Evolutionary conservation across 2,797 vertebrate species (phyloP).

Genomic region (Mormyrops attenuatus): DNA sequence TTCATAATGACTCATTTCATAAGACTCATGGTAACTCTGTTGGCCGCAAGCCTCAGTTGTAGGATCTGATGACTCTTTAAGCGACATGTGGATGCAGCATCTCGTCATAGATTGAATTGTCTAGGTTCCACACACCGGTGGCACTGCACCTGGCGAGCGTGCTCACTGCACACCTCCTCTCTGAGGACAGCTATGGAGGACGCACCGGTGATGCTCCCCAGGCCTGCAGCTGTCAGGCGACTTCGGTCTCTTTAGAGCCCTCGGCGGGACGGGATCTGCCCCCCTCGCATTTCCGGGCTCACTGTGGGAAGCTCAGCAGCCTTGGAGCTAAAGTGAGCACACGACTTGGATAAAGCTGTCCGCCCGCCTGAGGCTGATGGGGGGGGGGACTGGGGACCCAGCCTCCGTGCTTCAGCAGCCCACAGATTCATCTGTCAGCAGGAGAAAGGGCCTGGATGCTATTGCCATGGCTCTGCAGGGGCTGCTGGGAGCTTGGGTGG

Average conservation of each 20-base stretch:
- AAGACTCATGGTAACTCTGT: background rate
- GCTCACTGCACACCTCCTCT: background rate
- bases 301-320: background rate
- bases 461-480: constrained; percentile 68
- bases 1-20: background rate
- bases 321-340: background rate
- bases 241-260: background rate
- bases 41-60: constrained; percentile 26
- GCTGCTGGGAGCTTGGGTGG: constrained; percentile 39
- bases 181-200: background rate
- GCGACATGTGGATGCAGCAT: constrained; percentile 42
- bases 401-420: background rate
- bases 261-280: background rate
- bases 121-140: constrained; percentile 42
- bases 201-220: background rate
- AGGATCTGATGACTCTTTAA: constrained; percentile 57
- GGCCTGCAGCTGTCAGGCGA: background rate
- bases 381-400: background rate
- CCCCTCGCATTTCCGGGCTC: background rate
- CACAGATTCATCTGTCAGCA: constrained; percentile 75
- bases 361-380: background rate
- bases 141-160: constrained; percentile 2
- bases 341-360: background rate
- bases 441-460: constrained; percentile 64
- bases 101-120: constrained; percentile 43